A percentile compares a stretch with the other conserved stretches of the same genome.
Evolutionary conservation across 2,888 invertebrate genomes (phyloP).

Genomic region (Monopis laevigella): DNA sequence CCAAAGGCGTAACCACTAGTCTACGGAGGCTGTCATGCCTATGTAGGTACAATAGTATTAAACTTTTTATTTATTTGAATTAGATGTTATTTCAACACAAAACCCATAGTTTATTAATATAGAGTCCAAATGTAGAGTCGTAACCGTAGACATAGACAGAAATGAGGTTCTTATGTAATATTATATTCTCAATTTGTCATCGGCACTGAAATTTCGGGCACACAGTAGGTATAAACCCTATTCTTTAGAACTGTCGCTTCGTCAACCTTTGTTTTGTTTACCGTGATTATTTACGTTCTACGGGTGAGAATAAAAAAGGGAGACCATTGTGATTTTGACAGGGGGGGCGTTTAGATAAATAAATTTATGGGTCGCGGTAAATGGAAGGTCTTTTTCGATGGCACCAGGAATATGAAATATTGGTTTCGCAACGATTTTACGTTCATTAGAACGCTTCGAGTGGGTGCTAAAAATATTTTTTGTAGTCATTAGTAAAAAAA

Average conservation of each 20-base stretch:
- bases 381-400: slow-evolving; percentile 9
- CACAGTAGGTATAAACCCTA: background rate
- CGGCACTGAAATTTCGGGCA: too few species aligned
- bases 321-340: slow-evolving; percentile 12
- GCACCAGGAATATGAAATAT: slow-evolving; percentile 2
- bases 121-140: too few species aligned
- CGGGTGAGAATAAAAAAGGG: slow-evolving; percentile 12
- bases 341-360: slow-evolving; percentile 9
- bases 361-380: slow-evolving; percentile 7
- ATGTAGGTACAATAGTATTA: too few species aligned
- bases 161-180: too few species aligned
- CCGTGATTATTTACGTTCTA: slow-evolving; percentile 12
- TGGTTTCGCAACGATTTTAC: slow-evolving; percentile 5
- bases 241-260: slow-evolving; percentile 10
- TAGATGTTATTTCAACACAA: too few species aligned
- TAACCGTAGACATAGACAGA: too few species aligned
- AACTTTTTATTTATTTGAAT: too few species aligned
- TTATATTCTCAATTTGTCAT: too few species aligned
- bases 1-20: too few species aligned
- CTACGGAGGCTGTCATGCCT: too few species aligned
- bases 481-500: too few species aligned
- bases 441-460: slow-evolving; percentile 1
- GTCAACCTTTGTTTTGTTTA: slow-evolving; percentile 3
- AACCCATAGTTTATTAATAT: too few species aligned
- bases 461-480: background rate